Evolutionary conservation across 1,140 invertebrate genomes (phyloP).

Genomic region (Teleopsis dalmanni): DNA sequence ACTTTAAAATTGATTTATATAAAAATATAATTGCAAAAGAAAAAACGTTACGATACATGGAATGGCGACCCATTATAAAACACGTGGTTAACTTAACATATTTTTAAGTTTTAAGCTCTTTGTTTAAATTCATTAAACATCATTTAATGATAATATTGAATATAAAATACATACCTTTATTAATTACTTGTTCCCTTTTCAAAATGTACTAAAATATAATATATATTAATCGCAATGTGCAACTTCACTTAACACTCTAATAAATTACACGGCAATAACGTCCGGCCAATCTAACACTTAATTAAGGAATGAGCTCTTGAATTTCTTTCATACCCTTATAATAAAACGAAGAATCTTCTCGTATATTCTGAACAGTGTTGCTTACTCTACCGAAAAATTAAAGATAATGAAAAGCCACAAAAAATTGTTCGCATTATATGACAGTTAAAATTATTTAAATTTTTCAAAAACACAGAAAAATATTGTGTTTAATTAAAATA

Average conservation of each 20-base stretch:
- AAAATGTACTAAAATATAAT: constrained; percentile 4
- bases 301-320: constrained; percentile 25
- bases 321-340: constrained; percentile 7
- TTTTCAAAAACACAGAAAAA: no score
- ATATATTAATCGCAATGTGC: constrained; percentile 3
- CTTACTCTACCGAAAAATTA: constrained; percentile 1
- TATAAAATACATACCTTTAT: constrained; percentile 12
- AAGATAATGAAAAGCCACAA: neutral
- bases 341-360: constrained; percentile 14
- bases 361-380: constrained; percentile 10
- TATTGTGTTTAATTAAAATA: no score
- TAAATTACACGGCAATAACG: constrained; percentile 26
- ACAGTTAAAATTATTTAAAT: no score
- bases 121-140: no score
- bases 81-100: no score
- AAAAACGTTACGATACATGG: no score
- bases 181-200: neutral
- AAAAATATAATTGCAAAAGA: no score
- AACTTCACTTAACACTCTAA: constrained; percentile 26
- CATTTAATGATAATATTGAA: no score
- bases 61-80: no score
- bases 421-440: neutral
- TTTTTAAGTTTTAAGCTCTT: no score
- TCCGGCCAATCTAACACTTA: constrained; percentile 37
- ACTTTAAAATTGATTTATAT: no score